These are phyloP conservation scores for Catagonus wagneri DNA, from an alignment of 2,113 vertebrate species.

Conservation along the genomic window DNA sequence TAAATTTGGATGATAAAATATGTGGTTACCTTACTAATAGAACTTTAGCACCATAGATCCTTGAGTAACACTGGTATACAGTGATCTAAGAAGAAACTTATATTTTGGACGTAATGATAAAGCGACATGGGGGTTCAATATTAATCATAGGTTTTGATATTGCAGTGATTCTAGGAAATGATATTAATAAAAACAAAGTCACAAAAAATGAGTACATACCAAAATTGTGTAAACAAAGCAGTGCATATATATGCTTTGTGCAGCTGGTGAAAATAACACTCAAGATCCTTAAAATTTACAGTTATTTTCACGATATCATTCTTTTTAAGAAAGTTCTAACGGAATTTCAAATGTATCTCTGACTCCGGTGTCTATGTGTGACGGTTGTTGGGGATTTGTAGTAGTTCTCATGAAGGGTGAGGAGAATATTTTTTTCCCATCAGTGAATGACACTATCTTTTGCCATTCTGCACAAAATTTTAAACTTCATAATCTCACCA, in stretches of 20 bases:
- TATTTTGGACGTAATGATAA: constrained; percentile 37
- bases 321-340: background rate
- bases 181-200: constrained; percentile 34
- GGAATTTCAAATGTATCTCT: background rate
- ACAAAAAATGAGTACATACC: constrained; percentile 13
- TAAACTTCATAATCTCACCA: constrained; percentile 30
- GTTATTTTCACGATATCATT: background rate
- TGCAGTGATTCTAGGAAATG: background rate
- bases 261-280: background rate
- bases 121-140: background rate
- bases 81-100: constrained; percentile 22
- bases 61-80: constrained; percentile 64
- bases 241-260: background rate
- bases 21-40: background rate
- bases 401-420: background rate
- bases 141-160: constrained; percentile 6
- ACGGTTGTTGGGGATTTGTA: background rate
- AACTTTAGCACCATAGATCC: background rate
- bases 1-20: background rate
- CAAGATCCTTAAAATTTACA: background rate
- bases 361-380: background rate
- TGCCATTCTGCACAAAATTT: background rate
- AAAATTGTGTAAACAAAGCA: background rate
- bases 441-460: background rate
- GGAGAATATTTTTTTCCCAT: constrained; percentile 26